phyloP scores from a whole-genome alignment of 2,113 vertebrate genomes.

The Crotophaga sulcirostris region DNA sequence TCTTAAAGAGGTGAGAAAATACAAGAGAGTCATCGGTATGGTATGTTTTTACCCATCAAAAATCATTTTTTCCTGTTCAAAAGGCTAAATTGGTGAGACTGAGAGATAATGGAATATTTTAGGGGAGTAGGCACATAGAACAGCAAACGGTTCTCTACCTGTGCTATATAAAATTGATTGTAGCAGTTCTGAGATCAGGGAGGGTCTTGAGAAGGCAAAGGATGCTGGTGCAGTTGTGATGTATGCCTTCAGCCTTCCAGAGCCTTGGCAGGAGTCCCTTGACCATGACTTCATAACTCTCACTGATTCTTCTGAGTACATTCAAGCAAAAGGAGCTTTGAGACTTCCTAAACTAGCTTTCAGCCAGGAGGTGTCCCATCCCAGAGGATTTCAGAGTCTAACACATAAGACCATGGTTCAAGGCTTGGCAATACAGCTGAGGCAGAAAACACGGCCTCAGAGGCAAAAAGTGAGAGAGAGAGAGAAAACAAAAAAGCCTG shows the following conservation, averaged over 20 bases:
- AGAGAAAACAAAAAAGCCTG: background rate
- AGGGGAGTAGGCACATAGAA: background rate
- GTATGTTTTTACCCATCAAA: background rate
- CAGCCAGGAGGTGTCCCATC: background rate
- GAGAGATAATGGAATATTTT: background rate
- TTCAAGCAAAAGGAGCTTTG: background rate
- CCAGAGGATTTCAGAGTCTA: background rate
- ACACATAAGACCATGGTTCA: fast-evolving
- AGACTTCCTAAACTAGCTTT: background rate
- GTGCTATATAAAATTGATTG: background rate
- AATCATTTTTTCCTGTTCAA: background rate
- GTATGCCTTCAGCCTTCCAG: background rate
- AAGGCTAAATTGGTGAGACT: background rate
- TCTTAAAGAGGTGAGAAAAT: background rate
- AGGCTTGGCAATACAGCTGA: background rate
- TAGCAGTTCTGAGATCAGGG: background rate
- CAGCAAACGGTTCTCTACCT: background rate
- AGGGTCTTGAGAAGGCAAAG: background rate
- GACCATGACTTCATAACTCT: background rate
- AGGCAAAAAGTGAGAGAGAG: background rate
- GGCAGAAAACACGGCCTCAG: background rate
- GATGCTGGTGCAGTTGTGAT: background rate
- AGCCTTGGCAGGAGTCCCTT: fast-evolving
- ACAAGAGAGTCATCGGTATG: background rate
- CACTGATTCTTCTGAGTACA: background rate